These are phyloP conservation scores for Callionymus lyra DNA, from an alignment of 2,113 vertebrate species.

Conservation along the genomic window DNA sequence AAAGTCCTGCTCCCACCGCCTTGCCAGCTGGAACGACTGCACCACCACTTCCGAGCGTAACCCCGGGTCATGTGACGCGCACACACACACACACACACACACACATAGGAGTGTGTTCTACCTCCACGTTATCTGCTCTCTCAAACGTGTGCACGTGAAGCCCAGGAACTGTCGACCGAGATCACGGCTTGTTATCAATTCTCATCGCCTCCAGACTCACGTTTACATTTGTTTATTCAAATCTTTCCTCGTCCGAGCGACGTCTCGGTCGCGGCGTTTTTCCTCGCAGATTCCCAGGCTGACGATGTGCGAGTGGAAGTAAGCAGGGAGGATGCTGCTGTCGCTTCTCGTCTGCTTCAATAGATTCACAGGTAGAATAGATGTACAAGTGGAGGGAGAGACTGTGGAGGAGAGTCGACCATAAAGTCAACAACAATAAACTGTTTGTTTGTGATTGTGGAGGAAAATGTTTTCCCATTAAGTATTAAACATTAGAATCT, in stretches of 20 bases:
- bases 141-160: constrained; percentile 37
- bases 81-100: no score
- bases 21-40: constrained; percentile 25
- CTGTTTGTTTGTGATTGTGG: no score
- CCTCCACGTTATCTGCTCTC: constrained; percentile 23
- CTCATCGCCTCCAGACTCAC: constrained; percentile 39
- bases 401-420: no score
- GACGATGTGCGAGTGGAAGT: constrained; percentile 20
- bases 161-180: constrained; percentile 27
- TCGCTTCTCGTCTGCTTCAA: constrained; percentile 28
- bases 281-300: constrained; percentile 28
- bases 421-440: no score
- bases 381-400: no score
- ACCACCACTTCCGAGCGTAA: constrained; percentile 28
- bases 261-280: constrained; percentile 19
- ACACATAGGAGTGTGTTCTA: constrained; percentile 22
- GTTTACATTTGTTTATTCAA: constrained; percentile 51
- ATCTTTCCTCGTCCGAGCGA: constrained; percentile 4
- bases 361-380: background rate
- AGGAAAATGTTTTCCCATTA: no score
- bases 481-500: no score
- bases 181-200: constrained; percentile 42
- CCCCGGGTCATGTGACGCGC: constrained; percentile 33
- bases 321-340: constrained; percentile 37
- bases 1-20: constrained; percentile 31